These are phyloP conservation scores for Hoplodrina ambigua DNA, from an alignment of 2,888 invertebrate species.

Conservation along the genomic window DNA sequence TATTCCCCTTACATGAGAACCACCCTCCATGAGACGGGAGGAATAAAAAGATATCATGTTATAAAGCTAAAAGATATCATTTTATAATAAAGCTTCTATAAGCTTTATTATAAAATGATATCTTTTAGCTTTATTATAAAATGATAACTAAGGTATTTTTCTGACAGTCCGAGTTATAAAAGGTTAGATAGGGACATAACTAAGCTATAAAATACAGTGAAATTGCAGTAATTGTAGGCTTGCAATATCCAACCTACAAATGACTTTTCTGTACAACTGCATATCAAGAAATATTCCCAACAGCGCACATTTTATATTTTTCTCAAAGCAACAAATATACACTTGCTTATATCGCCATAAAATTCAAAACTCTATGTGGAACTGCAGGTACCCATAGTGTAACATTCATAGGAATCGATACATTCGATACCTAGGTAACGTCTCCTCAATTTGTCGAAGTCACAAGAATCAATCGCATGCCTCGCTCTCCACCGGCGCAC, in stretches of 20 bases:
- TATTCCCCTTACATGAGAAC: too few relatives aligned
- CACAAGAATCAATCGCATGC: conserved; percentile 68
- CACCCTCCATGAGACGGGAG: too few relatives aligned
- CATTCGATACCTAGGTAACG: conserved; percentile 27
- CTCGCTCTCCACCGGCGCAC: conserved; percentile 73
- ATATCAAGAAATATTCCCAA: neutral
- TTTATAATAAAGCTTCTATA: too few relatives aligned
- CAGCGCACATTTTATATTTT: too few relatives aligned
- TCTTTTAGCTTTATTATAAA: too few relatives aligned
- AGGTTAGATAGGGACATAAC: conserved; percentile 2
- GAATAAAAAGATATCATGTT: too few relatives aligned
- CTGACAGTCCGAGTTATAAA: too few relatives aligned
- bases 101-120: too few relatives aligned
- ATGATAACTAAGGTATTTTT: too few relatives aligned
- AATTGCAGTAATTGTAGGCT: conserved; percentile 7
- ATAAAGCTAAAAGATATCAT: too few relatives aligned
- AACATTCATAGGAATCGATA: conserved; percentile 34
- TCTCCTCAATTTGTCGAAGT: conserved; percentile 14
- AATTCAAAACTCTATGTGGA: neutral
- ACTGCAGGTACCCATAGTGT: neutral
- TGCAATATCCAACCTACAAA: conserved; percentile 25
- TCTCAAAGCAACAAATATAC: too few relatives aligned
- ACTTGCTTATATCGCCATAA: neutral
- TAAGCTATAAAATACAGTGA: neutral
- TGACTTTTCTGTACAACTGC: conserved; percentile 16